Conservation (phyloP, 2,888 invertebrate species). For the Machimus atricapillus region DNA sequence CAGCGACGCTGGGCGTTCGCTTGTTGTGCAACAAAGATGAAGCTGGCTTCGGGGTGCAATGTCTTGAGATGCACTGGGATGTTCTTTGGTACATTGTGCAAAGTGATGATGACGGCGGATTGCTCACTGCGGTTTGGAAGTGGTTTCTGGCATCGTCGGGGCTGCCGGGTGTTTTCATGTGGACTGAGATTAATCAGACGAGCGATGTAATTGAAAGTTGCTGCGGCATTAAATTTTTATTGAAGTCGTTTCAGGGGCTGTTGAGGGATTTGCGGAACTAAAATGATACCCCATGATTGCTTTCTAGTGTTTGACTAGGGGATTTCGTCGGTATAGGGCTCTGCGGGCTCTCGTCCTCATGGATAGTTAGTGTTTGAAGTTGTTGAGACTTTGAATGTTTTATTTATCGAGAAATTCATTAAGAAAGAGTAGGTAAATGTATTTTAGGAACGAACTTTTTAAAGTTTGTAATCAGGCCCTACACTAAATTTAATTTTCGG, state of each 20-base stretch:
- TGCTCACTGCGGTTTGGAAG: not conserved
- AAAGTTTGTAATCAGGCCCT: not conserved
- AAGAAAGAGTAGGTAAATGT: not conserved
- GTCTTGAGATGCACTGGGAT: not conserved
- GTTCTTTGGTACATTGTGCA: not conserved
- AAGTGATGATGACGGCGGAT: not conserved
- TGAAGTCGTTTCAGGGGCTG: not conserved
- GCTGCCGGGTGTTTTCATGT: not conserved
- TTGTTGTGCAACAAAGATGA: slow-evolving; percentile 7
- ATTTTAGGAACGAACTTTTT: not conserved
- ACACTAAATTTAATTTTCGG: not conserved
- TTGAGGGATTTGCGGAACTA: not conserved
- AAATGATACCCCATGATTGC: not conserved
- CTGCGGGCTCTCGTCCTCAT: not conserved
- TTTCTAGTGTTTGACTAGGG: not conserved
- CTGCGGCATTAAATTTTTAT: not conserved
- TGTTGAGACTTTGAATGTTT: not conserved
- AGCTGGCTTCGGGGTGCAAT: not conserved
- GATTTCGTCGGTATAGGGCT: not conserved
- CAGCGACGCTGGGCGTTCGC: not conserved
- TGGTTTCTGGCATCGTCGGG: not conserved
- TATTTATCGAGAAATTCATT: too few relatives aligned
- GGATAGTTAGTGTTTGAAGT: not conserved
- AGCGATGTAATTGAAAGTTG: not conserved
- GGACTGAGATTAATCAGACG: not conserved